Conservation (phyloP, 2,888 invertebrate genomes). For the Macrosiphum euphorbiae region DNA sequence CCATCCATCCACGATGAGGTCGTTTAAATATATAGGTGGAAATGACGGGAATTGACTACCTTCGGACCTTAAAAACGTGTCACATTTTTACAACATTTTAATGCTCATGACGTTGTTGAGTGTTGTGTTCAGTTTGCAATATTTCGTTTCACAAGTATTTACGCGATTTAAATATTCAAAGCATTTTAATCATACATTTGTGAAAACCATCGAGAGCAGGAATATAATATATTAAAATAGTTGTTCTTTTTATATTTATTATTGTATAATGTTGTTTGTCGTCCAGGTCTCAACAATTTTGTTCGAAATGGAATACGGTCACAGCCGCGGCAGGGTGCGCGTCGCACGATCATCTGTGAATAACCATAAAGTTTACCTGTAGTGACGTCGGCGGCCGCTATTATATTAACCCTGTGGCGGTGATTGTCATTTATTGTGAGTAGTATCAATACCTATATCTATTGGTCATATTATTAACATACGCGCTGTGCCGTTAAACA, state of each 20-base stretch:
- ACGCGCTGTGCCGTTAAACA: background rate
- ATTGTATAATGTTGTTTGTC: background rate
- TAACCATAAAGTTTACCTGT: background rate
- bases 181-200: background rate
- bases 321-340: background rate
- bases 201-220: background rate
- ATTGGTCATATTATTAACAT: background rate
- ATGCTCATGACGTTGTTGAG: background rate
- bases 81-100: background rate
- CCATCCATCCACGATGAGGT: background rate
- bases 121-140: background rate
- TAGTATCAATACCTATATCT: background rate
- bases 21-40: background rate
- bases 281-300: background rate
- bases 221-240: background rate
- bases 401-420: background rate
- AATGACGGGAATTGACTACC: background rate
- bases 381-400: background rate
- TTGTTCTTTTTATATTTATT: background rate
- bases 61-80: background rate
- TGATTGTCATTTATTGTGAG: background rate
- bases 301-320: background rate
- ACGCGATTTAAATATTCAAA: background rate
- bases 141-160: background rate
- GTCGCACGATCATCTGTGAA: background rate